A percentile compares a stretch with the other conserved stretches of the same genome.
Conservation (phyloP, 2,888 invertebrate species). For the Eutolmus rufibarbis region DNA sequence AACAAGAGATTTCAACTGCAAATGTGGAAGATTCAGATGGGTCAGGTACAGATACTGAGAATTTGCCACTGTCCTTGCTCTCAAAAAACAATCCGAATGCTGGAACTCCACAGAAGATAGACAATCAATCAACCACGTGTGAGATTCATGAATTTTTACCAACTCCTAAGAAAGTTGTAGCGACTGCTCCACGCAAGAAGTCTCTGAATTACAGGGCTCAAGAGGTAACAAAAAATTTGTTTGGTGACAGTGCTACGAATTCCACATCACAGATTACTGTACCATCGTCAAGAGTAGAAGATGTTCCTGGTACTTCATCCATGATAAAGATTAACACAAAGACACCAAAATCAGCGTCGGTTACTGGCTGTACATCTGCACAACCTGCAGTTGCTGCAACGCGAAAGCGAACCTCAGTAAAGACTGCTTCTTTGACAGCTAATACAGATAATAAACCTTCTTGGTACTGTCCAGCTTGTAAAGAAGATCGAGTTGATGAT, state of each 20-base stretch:
- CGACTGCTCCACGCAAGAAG: slow-evolving; percentile 36
- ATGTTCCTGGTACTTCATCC: slow-evolving; percentile 1
- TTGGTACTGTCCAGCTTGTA: slow-evolving; percentile 37
- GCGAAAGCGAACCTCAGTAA: neutral
- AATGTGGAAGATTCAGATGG: neutral
- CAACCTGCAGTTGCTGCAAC: neutral
- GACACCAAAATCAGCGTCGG: neutral
- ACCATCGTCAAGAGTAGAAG: slow-evolving; percentile 5
- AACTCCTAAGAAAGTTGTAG: slow-evolving; percentile 37
- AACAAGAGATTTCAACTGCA: neutral
- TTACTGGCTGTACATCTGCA: neutral
- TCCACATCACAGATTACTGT: slow-evolving; percentile 1
- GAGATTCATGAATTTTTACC: slow-evolving; percentile 18
- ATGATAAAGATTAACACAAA: neutral
- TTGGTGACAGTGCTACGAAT: slow-evolving; percentile 26
- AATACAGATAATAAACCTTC: neutral
- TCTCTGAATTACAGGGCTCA: slow-evolving; percentile 31
- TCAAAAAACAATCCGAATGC: slow-evolving; percentile 8
- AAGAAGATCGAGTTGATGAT: slow-evolving; percentile 39
- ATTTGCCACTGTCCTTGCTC: slow-evolving; percentile 1
- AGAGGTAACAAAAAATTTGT: slow-evolving; percentile 36
- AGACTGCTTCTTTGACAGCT: neutral
- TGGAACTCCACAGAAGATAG: slow-evolving; percentile 32
- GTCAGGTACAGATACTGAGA: neutral
- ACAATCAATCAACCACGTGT: slow-evolving; percentile 26